Evolutionary conservation across 2,113 vertebrate species (phyloP).

Genomic region (Sula dactylatra): DNA sequence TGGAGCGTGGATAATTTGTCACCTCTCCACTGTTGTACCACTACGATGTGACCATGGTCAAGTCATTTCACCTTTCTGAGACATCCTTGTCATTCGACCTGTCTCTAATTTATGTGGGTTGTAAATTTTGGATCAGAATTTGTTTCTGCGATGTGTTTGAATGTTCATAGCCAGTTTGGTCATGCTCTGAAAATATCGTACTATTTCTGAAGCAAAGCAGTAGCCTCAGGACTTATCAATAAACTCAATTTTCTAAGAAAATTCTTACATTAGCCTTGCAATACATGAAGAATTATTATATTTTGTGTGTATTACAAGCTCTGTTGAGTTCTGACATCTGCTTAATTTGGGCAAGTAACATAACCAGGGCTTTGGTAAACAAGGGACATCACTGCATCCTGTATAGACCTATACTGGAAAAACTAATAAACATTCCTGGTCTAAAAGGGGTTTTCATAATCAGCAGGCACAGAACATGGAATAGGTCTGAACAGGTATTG

Average conservation of each 20-base stretch:
- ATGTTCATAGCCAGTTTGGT: neutral
- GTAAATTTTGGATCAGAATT: neutral
- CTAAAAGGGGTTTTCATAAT: neutral
- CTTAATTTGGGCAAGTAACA: neutral
- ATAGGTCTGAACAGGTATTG: neutral
- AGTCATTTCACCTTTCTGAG: neutral
- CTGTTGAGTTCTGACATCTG: neutral
- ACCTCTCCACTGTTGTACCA: neutral
- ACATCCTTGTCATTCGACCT: neutral
- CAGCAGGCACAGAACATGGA: neutral
- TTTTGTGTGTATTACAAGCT: neutral
- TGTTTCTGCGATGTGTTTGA: neutral
- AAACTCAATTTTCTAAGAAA: neutral
- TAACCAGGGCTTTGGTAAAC: neutral
- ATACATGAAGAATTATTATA: accelerated
- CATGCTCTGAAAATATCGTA: neutral
- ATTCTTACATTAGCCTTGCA: neutral
- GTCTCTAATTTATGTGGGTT: neutral
- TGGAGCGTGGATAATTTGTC: neutral
- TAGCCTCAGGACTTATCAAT: neutral
- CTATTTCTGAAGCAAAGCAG: neutral
- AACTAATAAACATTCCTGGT: neutral
- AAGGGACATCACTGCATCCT: neutral
- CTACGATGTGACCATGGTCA: accelerated
- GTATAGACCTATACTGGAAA: neutral